A percentile compares a stretch with the other conserved stretches of the same genome.
These are phyloP conservation scores for Lacerta bilineata DNA, from an alignment of 2,797 vertebrate species.

Conservation along the genomic window DNA sequence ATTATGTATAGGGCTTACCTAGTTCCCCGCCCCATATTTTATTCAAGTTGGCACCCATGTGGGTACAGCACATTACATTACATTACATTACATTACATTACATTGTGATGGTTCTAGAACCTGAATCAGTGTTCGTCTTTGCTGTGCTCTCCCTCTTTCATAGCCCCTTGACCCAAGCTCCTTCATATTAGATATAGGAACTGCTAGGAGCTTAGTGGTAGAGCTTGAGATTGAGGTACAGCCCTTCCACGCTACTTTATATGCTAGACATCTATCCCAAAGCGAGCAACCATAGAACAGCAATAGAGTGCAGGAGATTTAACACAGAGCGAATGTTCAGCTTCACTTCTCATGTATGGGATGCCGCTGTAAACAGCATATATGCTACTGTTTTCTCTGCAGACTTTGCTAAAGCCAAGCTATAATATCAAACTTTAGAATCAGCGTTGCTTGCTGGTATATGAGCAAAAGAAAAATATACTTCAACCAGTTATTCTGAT, in stretches of 20 bases:
- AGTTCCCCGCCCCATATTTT: too few relatives aligned
- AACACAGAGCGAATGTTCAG: background rate
- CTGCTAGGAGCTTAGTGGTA: background rate
- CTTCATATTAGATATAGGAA: background rate
- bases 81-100: background rate
- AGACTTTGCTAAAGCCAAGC: background rate
- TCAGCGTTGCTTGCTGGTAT: background rate
- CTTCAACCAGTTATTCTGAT: conserved; percentile 16
- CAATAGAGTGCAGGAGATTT: background rate
- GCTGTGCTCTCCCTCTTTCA: background rate
- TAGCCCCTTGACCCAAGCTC: background rate
- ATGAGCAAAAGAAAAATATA: background rate
- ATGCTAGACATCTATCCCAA: background rate
- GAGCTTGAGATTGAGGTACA: background rate
- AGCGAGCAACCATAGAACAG: background rate
- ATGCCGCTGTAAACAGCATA: background rate
- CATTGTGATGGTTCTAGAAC: background rate
- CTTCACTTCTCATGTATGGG: background rate
- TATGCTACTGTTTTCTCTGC: background rate
- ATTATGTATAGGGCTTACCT: too few relatives aligned
- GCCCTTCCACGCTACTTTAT: background rate
- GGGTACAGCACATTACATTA: background rate
- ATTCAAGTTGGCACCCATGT: background rate
- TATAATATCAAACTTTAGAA: background rate
- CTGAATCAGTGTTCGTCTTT: background rate